Conservation (phyloP, 2,113 vertebrate genomes). For the Marcusenius ussheri region DNA sequence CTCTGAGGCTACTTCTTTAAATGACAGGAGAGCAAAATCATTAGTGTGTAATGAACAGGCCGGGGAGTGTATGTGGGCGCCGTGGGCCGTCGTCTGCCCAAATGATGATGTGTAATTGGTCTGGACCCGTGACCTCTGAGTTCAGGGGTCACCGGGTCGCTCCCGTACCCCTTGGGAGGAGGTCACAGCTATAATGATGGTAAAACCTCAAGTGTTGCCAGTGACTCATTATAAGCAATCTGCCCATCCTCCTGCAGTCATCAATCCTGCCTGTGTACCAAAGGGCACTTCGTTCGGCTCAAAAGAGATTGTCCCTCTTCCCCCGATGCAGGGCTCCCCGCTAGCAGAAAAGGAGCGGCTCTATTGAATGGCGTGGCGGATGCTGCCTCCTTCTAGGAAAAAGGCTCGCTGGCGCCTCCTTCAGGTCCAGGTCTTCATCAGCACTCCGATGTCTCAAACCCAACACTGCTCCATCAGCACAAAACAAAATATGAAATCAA, state of each 20-base stretch:
- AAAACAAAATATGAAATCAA: constrained; percentile 33
- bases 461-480: constrained; percentile 38
- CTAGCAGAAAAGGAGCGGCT: too few relatives aligned
- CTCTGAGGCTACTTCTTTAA: background rate
- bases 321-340: background rate
- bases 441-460: constrained; percentile 39
- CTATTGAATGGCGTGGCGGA: too few relatives aligned
- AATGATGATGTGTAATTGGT: constrained; percentile 30
- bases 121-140: constrained; percentile 26
- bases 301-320: background rate
- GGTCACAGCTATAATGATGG: constrained; percentile 17
- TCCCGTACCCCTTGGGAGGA: constrained; percentile 18
- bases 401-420: constrained; percentile 10
- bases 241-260: background rate
- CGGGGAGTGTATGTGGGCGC: constrained; percentile 28
- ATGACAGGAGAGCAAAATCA: constrained; percentile 13
- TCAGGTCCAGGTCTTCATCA: constrained; percentile 30
- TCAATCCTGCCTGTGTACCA: background rate
- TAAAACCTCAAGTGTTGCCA: constrained; percentile 14
- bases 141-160: constrained; percentile 22
- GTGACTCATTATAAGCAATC: constrained; percentile 24
- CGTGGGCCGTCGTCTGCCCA: constrained; percentile 20
- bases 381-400: background rate
- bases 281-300: background rate
- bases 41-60: constrained; percentile 32